Evolutionary conservation across 1,140 invertebrate genomes (phyloP), one percentile per base, ranked within the genome.

Genomic region (Drosophila burlai): DNA sequence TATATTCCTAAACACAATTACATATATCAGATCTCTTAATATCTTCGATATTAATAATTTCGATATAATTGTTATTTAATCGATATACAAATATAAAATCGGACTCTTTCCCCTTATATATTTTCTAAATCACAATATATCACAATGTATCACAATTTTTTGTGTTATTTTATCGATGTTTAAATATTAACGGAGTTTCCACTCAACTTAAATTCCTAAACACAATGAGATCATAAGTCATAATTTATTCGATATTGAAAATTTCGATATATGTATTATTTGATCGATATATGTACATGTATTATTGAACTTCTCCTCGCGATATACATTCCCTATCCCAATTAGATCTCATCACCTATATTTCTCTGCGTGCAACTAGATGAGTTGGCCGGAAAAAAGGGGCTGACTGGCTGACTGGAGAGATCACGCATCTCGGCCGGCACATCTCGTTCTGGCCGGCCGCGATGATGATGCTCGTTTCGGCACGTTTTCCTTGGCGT

Each of bases 401-500:
- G 66, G 49, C 49, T 52, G 49, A 52, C 49, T 60, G 38, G 57
- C 38, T 26, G 47, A 55, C 47, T 36, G 38, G 18, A 40, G 58
- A 79, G 76, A 71, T 79, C 76, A 79, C 76, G 76, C 75, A 79
- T 79, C 65, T 81, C n/a, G 67, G 64, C 55, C 47, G 66, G 69
- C 80, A 89, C 54, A 90, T 89, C 85, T 90, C 67, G 85, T 90
- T 90, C 87, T 68, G 67, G 40, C 49, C 29, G 29, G 29, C 49
- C 49, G 49, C 63, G 66, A 68, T 83, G 71, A 86, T 83, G 83
- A 80, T 76, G 85, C 86, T 89, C 82, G 64, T 64, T 85, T 73
- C 45, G 76, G 76, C 76, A 79, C 76, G 76, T 79, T 79, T 79
- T 78, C 42, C 57, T 62, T 78, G 54, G 29, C 69, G 42, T 72